Conservation (phyloP, 2,888 invertebrate genomes). For the Coremacera marginata region DNA sequence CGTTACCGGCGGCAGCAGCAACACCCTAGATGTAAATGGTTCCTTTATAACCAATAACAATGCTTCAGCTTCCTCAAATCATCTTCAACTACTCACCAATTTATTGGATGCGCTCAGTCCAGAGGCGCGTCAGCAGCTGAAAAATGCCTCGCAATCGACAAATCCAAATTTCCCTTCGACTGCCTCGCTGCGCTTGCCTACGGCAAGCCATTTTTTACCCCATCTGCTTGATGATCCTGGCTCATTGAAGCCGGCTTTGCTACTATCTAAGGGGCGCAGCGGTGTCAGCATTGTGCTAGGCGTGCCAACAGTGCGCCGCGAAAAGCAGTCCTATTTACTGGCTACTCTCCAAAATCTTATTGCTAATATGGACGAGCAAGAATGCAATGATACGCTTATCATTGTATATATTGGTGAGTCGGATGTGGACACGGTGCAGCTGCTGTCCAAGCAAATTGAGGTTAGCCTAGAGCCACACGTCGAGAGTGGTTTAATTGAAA, state of each 20-base stretch:
- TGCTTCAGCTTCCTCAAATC: conserved; percentile 43
- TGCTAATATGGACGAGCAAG: conserved; percentile 79
- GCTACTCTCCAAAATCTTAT: conserved; percentile 88
- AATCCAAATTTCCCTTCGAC: conserved; percentile 67
- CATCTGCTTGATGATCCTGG: conserved; percentile 84
- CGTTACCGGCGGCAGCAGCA: conserved; percentile 34
- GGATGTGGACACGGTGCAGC: conserved; percentile 80
- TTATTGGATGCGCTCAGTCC: conserved; percentile 67
- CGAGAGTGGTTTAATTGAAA: conserved; percentile 86
- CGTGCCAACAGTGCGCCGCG: conserved; percentile 89
- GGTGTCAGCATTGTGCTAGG: conserved; percentile 87
- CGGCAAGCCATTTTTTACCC: conserved; percentile 87
- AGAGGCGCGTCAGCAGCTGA: conserved; percentile 68
- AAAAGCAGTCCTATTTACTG: conserved; percentile 88
- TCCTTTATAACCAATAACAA: conserved; percentile 39
- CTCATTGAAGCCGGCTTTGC: conserved; percentile 83
- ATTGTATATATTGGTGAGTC: conserved; percentile 91
- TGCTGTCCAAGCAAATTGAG: conserved; percentile 82
- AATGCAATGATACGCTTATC: conserved; percentile 83
- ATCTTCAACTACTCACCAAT: conserved; percentile 47
- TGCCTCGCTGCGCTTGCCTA: conserved; percentile 77
- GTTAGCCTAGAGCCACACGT: conserved; percentile 81
- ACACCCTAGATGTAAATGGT: conserved; percentile 47
- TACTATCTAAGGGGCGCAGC: conserved; percentile 79
- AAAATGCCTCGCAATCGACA: conserved; percentile 69